Base-by-base conservation (phyloP, 2,113 vertebrate genomes). In the Anhinga rufa region DNA sequence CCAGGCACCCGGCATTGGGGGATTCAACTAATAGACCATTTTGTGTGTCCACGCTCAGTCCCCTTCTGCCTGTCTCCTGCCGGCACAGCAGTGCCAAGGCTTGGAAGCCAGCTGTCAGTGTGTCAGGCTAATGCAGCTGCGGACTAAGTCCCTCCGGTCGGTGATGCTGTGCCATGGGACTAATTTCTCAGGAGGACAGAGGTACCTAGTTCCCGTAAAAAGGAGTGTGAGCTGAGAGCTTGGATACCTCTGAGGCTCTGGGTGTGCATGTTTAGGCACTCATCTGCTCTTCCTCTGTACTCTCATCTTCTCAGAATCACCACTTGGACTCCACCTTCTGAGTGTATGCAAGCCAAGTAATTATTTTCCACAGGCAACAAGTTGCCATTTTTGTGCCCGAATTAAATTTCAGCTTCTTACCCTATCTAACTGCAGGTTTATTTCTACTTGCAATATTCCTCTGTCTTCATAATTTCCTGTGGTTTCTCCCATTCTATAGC, bases 51-150 rank as follows among this genome's bases (percentile, higher is more conserved):
- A 0, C 72, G 28, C 55, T 74, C 24, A 4, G 44, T 46, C 10
- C 28, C 15, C 24, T 62, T 86, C 42, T 40, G 68, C 12, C 25
- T 3, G 3, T 71, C 65, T 78, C 19, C 46, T 76, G 16, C 46
- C 0, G 0, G 38, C n/a, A 66, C 32, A 79, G n/a, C 72, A 75
- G n/a, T 14, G 42, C n/a, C 2, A 4, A 40, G 55, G 9, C 0
- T 2, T 70, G 38, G 46, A 57, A 51, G 21, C 8, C 69, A 7
- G 38, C 20, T n/a, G 21, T 70, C 2, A 0, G 0, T 38, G 28
- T 26, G 26, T 32, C 9, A 4, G 26, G 44, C 36, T 65, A 24
- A 15, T 3, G 4, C 7, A 42, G 15, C 28, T 17, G 19, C 1
- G 0, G 57, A 52, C 32, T 68, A 34, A 31, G 14, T 60, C 12